These are phyloP conservation scores for Calameuta filiformis DNA, from an alignment of 2,888 invertebrate genomes.

Conservation along the genomic window DNA sequence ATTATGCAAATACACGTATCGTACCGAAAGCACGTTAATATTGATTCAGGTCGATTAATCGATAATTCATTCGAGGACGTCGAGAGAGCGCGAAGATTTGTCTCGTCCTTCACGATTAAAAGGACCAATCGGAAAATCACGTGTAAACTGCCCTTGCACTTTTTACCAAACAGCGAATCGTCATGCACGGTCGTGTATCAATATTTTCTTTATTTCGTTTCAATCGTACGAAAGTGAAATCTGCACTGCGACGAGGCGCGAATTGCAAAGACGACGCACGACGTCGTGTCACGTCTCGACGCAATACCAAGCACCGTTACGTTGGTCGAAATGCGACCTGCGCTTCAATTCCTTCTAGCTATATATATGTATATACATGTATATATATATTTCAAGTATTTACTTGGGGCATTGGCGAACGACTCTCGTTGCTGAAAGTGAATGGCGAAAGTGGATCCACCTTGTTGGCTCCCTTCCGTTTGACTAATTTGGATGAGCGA, in stretches of 20 bases:
- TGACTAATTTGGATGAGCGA: conserved; percentile 34
- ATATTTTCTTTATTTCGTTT: not conserved
- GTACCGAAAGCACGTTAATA: not conserved
- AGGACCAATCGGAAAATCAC: not conserved
- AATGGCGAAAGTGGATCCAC: conserved; percentile 38
- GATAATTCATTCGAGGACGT: not conserved
- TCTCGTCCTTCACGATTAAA: not conserved
- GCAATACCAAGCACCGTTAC: not conserved
- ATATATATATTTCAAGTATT: not conserved
- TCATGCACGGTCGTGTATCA: not conserved
- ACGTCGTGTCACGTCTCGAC: not conserved
- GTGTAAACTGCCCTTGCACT: not conserved
- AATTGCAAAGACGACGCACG: not conserved
- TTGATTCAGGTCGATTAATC: not conserved
- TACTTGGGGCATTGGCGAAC: not conserved
- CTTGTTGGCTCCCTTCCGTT: conserved; percentile 38
- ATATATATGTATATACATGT: not conserved
- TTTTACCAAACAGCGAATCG: not conserved
- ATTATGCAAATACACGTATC: not conserved
- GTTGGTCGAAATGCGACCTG: not conserved
- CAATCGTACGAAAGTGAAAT: not conserved
- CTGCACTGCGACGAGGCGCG: not conserved
- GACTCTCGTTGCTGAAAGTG: conserved; percentile 17
- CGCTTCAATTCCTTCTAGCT: not conserved
- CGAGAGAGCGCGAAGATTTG: not conserved